These are phyloP conservation scores for Cryptus viduatorius DNA, from an alignment of 2,888 invertebrate species.

Conservation along the genomic window DNA sequence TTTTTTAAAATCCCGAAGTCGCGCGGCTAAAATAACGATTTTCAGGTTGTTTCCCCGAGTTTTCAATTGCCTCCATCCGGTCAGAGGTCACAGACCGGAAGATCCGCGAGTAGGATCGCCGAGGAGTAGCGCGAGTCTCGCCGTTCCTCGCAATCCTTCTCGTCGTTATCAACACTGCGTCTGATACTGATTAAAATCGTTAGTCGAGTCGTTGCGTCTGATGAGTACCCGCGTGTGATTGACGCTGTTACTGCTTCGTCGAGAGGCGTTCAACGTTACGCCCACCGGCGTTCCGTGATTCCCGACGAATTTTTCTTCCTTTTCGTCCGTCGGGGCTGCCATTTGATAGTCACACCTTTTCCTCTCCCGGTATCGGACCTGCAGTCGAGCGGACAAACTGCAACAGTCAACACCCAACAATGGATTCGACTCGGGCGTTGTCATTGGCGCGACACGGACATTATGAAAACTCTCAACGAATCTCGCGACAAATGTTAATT, in stretches of 20 bases:
- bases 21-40: not conserved
- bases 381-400: constrained; percentile 93
- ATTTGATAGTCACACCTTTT: constrained; percentile 92
- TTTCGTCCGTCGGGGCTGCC: constrained; percentile 76
- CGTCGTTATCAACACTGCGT: constrained; percentile 78
- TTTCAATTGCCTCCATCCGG: not conserved
- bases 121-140: constrained; percentile 57
- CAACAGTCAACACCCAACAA: constrained; percentile 84
- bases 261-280: constrained; percentile 53
- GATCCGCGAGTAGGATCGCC: constrained; percentile 41
- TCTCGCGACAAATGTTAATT: constrained; percentile 44
- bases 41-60: not conserved
- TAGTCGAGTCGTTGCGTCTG: constrained; percentile 71
- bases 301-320: constrained; percentile 67
- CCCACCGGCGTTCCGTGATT: constrained; percentile 54
- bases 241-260: constrained; percentile 68
- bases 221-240: constrained; percentile 71
- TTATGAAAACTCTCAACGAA: constrained; percentile 28
- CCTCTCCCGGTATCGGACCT: constrained; percentile 90
- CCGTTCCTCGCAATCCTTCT: constrained; percentile 39
- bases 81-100: constrained; percentile 49
- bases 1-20: constrained; percentile 8
- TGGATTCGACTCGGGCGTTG: constrained; percentile 82
- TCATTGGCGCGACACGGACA: constrained; percentile 83
- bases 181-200: constrained; percentile 75